Evolutionary conservation across 2,888 invertebrate species (phyloP), one percentile per base, ranked within the genome.

Genomic region (Agonopterix alstromeriana): DNA sequence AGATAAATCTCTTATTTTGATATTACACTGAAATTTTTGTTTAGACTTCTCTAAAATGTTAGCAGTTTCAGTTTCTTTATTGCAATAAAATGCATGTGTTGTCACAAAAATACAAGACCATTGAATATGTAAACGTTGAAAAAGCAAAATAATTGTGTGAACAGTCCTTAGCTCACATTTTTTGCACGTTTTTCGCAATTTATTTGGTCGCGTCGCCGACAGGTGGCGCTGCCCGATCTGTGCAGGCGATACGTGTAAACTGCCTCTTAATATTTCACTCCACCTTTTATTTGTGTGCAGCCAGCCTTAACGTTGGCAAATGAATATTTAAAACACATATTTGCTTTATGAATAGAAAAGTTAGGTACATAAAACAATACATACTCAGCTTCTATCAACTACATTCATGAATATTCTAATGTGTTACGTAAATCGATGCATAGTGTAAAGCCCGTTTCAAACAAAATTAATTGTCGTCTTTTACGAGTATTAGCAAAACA

Each of bases 151-250:
- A 27, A 27, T 27, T 27, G 27, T 48, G 43, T 48, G 51, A 47
- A 56, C 45, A 52, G 53, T 49, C 51, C 53, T 51, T 56, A 56
- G 61, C 35, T 60, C 57, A 62, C 59, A 57, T 57, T 62, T 58
- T 62, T 58, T 61, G 64, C 60, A 57, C 65, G 58, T 59, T 67
- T 65, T 59, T 53, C 48, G 58, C 72, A 65, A 73, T 77, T 81
- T 78, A 81, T 82, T 76, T 70, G 66, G 70, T 59, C 73, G 57
- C 66, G 68, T 71, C 74, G 74, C 49, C 77, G 81, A 77, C 82
- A 86, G 83, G 82, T 86, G 85, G 80, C 79, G 74, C 67, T 65
- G 42, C 55, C 54, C 73, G 74, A 76, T 74, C 67, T 58, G 70
- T 54, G 71, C 68, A 54, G 64, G 70, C 70, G 77, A 76, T 82